A percentile compares a stretch with the other conserved stretches of the same genome.
Conservation (phyloP, 1,140 invertebrate species). For the Ceratoteleas bidentatus region DNA sequence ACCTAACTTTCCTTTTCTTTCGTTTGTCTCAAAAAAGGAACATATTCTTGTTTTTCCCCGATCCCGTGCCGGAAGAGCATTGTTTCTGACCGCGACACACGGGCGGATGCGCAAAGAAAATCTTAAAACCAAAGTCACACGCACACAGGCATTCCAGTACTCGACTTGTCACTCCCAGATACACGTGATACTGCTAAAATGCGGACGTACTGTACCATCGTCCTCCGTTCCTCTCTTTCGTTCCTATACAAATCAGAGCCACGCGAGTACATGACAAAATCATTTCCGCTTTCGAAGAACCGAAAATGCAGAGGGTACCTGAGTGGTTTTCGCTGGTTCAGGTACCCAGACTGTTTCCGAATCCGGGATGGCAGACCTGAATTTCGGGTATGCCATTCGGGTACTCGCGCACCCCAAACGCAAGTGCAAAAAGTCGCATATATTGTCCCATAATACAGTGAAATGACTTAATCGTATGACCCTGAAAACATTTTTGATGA, state of each 20-base stretch:
- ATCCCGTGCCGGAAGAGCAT: slow-evolving; percentile 69
- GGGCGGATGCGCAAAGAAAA: slow-evolving; percentile 29
- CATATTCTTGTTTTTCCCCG: slow-evolving; percentile 37
- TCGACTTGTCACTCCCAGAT: slow-evolving; percentile 35
- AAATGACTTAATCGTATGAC: slow-evolving; percentile 73
- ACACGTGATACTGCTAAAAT: slow-evolving; percentile 41
- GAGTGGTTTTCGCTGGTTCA: too few relatives aligned
- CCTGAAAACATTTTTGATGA: too few relatives aligned
- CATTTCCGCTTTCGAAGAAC: too few relatives aligned
- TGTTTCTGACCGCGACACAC: slow-evolving; percentile 34
- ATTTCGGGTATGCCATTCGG: too few relatives aligned
- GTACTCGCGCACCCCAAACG: too few relatives aligned
- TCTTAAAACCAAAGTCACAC: slow-evolving; percentile 60
- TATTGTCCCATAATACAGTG: slow-evolving; percentile 78
- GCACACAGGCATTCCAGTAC: slow-evolving; percentile 58
- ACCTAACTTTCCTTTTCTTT: slow-evolving; percentile 32
- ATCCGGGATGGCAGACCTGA: too few relatives aligned
- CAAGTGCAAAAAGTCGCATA: slow-evolving; percentile 78
- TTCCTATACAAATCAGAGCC: slow-evolving; percentile 72
- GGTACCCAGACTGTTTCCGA: too few relatives aligned
- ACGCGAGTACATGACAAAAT: too few relatives aligned
- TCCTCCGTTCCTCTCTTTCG: slow-evolving; percentile 28
- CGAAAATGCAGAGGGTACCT: too few relatives aligned
- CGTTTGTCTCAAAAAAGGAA: slow-evolving; percentile 48
- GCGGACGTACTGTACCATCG: slow-evolving; percentile 60